Evolutionary conservation across 2,113 vertebrate species (phyloP).

Genomic region (Verasper variegatus): DNA sequence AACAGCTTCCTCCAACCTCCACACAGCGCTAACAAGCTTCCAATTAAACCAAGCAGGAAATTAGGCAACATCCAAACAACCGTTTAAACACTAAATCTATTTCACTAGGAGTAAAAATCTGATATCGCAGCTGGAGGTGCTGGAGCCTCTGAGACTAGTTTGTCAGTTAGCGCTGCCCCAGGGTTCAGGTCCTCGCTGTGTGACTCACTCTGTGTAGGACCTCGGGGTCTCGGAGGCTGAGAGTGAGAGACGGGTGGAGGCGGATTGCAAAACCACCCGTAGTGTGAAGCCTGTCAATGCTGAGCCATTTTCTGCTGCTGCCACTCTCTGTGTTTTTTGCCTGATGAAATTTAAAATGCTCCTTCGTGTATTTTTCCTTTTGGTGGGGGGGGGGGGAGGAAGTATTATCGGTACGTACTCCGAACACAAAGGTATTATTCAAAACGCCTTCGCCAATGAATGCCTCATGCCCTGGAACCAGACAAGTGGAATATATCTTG

Average conservation of each 20-base stretch:
- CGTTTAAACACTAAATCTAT: background rate
- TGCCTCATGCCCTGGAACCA: conserved; percentile 70
- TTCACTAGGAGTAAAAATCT: background rate
- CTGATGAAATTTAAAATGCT: conserved; percentile 53
- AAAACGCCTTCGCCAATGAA: conserved; percentile 56
- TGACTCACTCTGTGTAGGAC: conserved; percentile 4
- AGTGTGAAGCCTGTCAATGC: conserved; percentile 66
- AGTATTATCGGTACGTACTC: conserved; percentile 24
- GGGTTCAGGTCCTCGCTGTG: background rate
- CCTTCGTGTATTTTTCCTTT: conserved; percentile 34
- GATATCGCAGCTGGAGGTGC: background rate
- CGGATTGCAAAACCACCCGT: conserved; percentile 13
- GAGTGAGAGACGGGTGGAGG: conserved; percentile 20
- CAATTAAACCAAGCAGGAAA: background rate
- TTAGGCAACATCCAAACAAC: background rate
- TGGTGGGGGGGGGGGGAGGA: background rate
- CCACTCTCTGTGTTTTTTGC: conserved; percentile 54
- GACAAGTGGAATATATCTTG: conserved; percentile 38
- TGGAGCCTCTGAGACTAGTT: conserved; percentile 1
- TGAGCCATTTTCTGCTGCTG: conserved; percentile 71
- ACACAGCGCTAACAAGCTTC: background rate
- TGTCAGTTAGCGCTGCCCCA: background rate
- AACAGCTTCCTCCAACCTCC: conserved; percentile 13
- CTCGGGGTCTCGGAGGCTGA: conserved; percentile 10
- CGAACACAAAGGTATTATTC: conserved; percentile 36